Evolutionary conservation across 2,888 invertebrate species (phyloP), one percentile per base, ranked within the genome.

Genomic region (Drosophila acutilabella): DNA sequence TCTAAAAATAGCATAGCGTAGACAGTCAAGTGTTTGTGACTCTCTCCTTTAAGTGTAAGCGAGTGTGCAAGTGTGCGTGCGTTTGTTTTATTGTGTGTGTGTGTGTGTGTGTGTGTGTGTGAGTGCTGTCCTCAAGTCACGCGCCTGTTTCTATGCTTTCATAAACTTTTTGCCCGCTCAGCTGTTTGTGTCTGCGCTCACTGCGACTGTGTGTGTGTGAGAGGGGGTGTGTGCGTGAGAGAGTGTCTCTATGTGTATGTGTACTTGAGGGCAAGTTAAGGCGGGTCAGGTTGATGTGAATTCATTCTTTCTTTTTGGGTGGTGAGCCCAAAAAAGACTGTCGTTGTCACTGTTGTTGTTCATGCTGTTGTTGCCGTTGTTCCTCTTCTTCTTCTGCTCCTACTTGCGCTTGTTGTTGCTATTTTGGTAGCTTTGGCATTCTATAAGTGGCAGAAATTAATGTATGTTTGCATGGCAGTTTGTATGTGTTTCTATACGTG

Each of bases 251-350:
- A 62, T 64, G 64, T 81, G 62, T 68, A 44, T 59, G 77, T 70
- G 64, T 67, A 41, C 57, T 45, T 66, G 66, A 67, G 69, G 78
- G 64, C 77, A 79, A 71, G 80, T 85, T 85, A 81, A 75, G 85
- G 85, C 89, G 89, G 85, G 85, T 85, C 85, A 89, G 89, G 89
- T 84, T 87, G 81, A 74, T 78, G 42, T 42, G 48, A 18, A 42
- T 56, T 33, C 54, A 44, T 44, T 36, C 41, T 36, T 30, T 30
- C 13, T 7, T 64, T 58, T 71, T 64, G 61, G 67, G 58, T 67
- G 71, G 61, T 60, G 57, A 62, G 56, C 52, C 47, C 58, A 61
- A 72, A 56, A 45, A 70, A 80, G 61, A 60, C 68, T 56, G 51
- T 54, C 67, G 61, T 41, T 71, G 47, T 60, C 33, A 61, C 64